Conservation (phyloP, 1,140 invertebrate genomes). For the Bradynema listronoti region DNA sequence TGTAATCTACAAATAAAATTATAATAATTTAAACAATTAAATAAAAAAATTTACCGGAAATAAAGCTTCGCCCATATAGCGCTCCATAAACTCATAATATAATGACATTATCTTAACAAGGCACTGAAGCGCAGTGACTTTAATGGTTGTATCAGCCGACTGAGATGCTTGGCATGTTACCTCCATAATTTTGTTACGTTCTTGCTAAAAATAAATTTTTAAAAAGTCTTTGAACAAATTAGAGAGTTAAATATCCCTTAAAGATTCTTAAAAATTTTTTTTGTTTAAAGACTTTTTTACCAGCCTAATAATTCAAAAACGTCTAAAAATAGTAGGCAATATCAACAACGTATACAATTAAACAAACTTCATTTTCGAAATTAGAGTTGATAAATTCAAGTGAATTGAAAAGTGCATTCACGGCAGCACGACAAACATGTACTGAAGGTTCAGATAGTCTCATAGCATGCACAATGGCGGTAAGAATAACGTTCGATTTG, state of each 20-base stretch:
- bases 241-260: neutral
- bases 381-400: conserved; percentile 96
- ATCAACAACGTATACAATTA: too few relatives aligned
- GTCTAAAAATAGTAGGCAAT: too few relatives aligned
- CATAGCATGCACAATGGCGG: conserved; percentile 98
- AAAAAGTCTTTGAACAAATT: conserved; percentile 6
- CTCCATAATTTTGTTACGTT: conserved; percentile 99
- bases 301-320: too few relatives aligned
- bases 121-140: conserved; percentile 91
- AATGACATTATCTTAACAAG: conserved; percentile 96
- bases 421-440: conserved; percentile 73
- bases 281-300: too few relatives aligned
- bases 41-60: conserved; percentile 70
- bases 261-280: neutral
- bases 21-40: neutral
- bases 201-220: conserved; percentile 69
- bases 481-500: conserved; percentile 90
- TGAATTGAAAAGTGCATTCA: conserved; percentile 91
- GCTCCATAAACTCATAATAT: conserved; percentile 98
- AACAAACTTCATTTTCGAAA: conserved; percentile 79
- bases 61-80: conserved; percentile 93
- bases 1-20: conserved; percentile 69
- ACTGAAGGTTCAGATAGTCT: conserved; percentile 68
- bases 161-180: conserved; percentile 77
- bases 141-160: conserved; percentile 72